Evolutionary conservation across 2,113 vertebrate species (phyloP).

Genomic region (Gymnorhina tibicen): DNA sequence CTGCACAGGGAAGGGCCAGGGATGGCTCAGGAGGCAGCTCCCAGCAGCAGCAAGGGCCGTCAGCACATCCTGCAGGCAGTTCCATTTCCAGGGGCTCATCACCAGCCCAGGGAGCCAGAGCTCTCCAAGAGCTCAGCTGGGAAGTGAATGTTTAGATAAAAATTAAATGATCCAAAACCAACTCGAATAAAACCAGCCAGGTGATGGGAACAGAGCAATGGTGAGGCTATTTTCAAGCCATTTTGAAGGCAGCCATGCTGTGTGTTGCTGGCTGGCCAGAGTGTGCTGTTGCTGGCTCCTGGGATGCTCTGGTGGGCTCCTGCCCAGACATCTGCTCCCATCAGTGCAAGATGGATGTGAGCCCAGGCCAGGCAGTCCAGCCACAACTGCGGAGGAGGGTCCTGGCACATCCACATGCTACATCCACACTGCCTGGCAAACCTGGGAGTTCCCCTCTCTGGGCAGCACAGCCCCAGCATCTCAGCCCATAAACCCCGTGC

Average conservation of each 20-base stretch:
- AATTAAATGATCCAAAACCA: constrained; percentile 1
- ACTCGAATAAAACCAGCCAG: background rate
- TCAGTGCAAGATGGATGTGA: fast-evolving
- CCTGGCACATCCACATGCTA: background rate
- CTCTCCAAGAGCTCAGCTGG: background rate
- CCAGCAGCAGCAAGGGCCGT: background rate
- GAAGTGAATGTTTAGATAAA: constrained; percentile 2
- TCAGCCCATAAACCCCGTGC: background rate
- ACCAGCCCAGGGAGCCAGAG: background rate
- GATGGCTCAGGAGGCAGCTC: background rate
- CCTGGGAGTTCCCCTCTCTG: background rate
- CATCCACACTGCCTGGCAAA: fast-evolving
- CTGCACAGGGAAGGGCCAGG: background rate
- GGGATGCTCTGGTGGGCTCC: background rate
- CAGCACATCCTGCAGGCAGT: background rate
- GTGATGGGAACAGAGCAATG: background rate
- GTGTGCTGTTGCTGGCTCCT: fast-evolving
- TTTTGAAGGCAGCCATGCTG: background rate
- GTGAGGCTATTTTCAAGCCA: background rate
- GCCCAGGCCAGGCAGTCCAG: background rate
- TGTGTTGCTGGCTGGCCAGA: fast-evolving
- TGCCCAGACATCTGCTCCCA: background rate
- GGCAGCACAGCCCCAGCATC: background rate
- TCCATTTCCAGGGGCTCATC: background rate
- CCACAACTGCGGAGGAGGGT: fast-evolving